Evolutionary conservation across 35 echinoderm and acorn worm species (phyloP), one percentile per base, ranked within the genome.

Genomic region (Diadema setosum): DNA sequence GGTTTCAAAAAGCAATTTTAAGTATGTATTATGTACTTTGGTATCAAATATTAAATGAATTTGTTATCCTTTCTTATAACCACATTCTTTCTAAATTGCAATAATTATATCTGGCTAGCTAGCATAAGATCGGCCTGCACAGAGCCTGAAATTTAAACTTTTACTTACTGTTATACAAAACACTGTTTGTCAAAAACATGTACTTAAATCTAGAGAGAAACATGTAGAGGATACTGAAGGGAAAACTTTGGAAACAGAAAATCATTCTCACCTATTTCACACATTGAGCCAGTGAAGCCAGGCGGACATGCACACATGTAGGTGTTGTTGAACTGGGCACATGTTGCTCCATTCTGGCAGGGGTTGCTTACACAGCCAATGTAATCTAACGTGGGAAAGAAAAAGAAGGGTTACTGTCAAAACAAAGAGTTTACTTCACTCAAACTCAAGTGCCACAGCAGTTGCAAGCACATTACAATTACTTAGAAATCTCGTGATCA

Each of bases 281-380:
- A 96, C 33, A 85, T 45, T 15, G 18, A 40, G 3, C 94, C 89
- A 8, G 84, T 64, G 74, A 61, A 96, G 3, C 85, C 76, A 4
- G 29, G 30, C 1, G 81, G 39, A 81, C 94, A 96, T 5, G 34
- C 39, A 75, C 94, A 96, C 39, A 60, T 24, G 80, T 91, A 96
- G 16, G 41, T 70, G 25, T 86, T 85, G 18, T 78, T 35, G 58
- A 56, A 61, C 20, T 59, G 36, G 1, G 73, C 50, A 59, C 94
- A 96, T 17, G 67, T 82, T 2, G 80, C 94, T 9, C 45, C 85
- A 67, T 96, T 96, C 34, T 63, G 59, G 34, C 94, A 96, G 16
- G 94, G 94, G 65, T 84, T 84, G 39, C 85, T 92, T 25, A 46
- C 56, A 46, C 94, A 96, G 37, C 73, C 73, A 18, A 42, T 23